Evolutionary conservation across 2,888 invertebrate genomes (phyloP).

Genomic region (Sarcophaga caerulescens): DNA sequence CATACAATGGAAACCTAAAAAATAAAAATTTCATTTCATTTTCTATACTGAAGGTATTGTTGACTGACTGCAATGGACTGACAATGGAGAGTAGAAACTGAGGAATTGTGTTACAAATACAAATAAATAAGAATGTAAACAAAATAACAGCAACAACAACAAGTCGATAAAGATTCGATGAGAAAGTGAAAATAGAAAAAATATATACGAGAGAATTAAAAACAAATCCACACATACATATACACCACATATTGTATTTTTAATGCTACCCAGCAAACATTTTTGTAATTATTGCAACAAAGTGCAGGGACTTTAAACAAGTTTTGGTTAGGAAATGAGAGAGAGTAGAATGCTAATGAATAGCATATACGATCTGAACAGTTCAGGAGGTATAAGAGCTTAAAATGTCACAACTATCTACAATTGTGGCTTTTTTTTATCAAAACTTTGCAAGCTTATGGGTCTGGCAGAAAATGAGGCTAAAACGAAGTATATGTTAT

Average conservation of each 20-base stretch:
- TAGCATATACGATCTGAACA: too few relatives aligned
- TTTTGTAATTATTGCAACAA: too few relatives aligned
- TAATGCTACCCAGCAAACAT: too few relatives aligned
- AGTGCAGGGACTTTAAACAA: too few relatives aligned
- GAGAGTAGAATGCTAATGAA: too few relatives aligned
- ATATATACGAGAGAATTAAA: not conserved
- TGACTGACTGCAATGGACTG: not conserved
- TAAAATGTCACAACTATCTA: too few relatives aligned
- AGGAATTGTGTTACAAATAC: slow-evolving; percentile 66
- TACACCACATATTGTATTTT: not conserved
- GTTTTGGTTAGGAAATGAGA: too few relatives aligned
- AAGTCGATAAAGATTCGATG: slow-evolving; percentile 41
- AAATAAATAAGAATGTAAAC: slow-evolving; percentile 7
- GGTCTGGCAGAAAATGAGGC: too few relatives aligned
- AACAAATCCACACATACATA: slow-evolving; percentile 6
- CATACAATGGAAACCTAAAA: slow-evolving; percentile 60
- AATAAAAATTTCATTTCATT: slow-evolving; percentile 63
- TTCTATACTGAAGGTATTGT: slow-evolving; percentile 38
- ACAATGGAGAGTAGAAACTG: slow-evolving; percentile 45
- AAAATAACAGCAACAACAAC: slow-evolving; percentile 28
- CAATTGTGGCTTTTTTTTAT: too few relatives aligned
- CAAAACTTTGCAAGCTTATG: too few relatives aligned
- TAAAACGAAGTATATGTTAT: too few relatives aligned
- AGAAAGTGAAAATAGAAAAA: slow-evolving; percentile 11
- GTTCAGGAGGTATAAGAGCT: too few relatives aligned